Evolutionary conservation across 2,888 invertebrate species (phyloP).

Genomic region (Drosophila percnosoma): DNA sequence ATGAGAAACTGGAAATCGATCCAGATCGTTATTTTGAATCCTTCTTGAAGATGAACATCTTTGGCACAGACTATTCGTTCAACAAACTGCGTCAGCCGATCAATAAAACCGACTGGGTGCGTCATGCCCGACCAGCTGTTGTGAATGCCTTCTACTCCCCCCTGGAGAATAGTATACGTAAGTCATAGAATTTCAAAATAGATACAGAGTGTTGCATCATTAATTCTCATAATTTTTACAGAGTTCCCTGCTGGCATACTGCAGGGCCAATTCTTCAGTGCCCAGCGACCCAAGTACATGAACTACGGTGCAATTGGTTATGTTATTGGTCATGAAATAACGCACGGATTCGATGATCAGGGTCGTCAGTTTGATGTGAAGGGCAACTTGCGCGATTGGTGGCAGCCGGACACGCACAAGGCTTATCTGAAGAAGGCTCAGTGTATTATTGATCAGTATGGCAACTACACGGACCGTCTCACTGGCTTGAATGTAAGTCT

Average conservation of each 20-base stretch:
- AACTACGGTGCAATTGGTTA: conserved; percentile 96
- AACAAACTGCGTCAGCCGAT: conserved; percentile 91
- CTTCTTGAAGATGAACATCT: conserved; percentile 91
- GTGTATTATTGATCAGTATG: conserved; percentile 97
- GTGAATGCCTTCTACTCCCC: conserved; percentile 95
- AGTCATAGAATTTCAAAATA: conserved; percentile 83
- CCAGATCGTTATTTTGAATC: conserved; percentile 90
- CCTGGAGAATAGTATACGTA: conserved; percentile 94
- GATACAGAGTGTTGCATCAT: not conserved
- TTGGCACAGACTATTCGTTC: conserved; percentile 92
- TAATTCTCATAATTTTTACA: conserved; percentile 79
- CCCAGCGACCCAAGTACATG: conserved; percentile 95
- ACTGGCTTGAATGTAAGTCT: conserved; percentile 86
- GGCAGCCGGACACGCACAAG: conserved; percentile 93
- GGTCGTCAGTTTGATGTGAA: conserved; percentile 96
- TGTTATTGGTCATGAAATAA: conserved; percentile 96
- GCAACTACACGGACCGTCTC: conserved; percentile 93
- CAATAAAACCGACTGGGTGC: conserved; percentile 94
- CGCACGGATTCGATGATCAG: conserved; percentile 95
- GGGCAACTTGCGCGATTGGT: conserved; percentile 97
- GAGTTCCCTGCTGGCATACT: conserved; percentile 97
- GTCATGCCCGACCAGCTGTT: conserved; percentile 92
- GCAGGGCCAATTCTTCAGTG: conserved; percentile 96
- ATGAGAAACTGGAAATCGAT: conserved; percentile 90
- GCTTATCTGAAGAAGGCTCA: conserved; percentile 93